Base-by-base conservation (phyloP, 2,888 invertebrate genomes). In the Drosophila fulvimacula region DNA sequence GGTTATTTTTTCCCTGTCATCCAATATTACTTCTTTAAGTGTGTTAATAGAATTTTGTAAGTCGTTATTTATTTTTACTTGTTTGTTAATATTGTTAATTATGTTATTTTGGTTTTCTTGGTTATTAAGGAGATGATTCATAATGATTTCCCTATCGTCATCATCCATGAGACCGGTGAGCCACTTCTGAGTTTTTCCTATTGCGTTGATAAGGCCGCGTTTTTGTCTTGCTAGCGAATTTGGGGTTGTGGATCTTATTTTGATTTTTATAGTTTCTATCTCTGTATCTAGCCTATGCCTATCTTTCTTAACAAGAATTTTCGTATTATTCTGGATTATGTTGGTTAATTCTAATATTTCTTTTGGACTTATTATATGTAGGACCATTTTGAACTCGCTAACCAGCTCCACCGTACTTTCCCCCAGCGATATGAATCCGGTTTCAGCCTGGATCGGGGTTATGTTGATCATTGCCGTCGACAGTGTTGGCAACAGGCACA, bases 321-420 rank as follows among this genome's bases (percentile, higher is more conserved):
- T 36, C 36, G 36, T 36, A 36, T 36, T 36, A 36, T 36, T 36
- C 36, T 36, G 36, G 36, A 36, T 36, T 36, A 36, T 36, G 36
- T 36, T 36, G 15, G 36, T 36, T 36, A 36, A 36, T 36, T 36
- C 15, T 36, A 36, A 36, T 36, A 36, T 36, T 15, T 36, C 36
- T 36, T 36, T 36, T 36, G 36, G 36, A 15, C 15, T 36, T 36
- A 36, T 36, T 36, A 36, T 36, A 15, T 36, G 36, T 36, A 15
- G 36, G 15, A 36, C 36, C 36, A 36, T 36, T 15, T 36, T 15
- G 15, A 15, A 36, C 36, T 36, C 15, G 36, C 36, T 36, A 15
- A 36, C 36, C 36, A 36, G 36, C 15, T 36, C 15, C 36, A 36
- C 36, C 15, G 36, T 36, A 15, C 36, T 36, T 15, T 36, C 36